These are phyloP conservation scores for Hedychridium roseum DNA, from an alignment of 2,888 invertebrate genomes.

Conservation along the genomic window DNA sequence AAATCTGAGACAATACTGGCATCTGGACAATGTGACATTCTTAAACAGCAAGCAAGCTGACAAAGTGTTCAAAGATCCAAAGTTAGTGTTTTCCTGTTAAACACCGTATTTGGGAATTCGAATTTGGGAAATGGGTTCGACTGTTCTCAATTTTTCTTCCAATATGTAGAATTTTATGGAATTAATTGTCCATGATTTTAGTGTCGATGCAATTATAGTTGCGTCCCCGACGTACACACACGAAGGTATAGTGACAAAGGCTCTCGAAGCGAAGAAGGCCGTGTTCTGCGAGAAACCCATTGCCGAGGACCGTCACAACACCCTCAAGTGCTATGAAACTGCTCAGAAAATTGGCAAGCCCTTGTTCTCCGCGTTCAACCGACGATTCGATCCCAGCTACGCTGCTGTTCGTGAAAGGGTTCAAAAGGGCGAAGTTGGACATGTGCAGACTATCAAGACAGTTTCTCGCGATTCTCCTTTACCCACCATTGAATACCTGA, in stretches of 20 bases:
- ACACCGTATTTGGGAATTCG: neutral
- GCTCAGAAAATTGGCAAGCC: conserved; percentile 68
- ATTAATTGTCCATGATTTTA: conserved; percentile 33
- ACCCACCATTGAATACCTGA: conserved; percentile 71
- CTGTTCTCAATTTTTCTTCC: neutral
- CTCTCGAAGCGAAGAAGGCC: conserved; percentile 68
- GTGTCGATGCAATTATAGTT: conserved; percentile 67
- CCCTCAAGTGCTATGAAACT: conserved; percentile 68
- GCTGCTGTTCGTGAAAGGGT: conserved; percentile 65
- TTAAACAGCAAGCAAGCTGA: conserved; percentile 65
- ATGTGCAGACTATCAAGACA: conserved; percentile 71
- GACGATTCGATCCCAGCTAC: conserved; percentile 74
- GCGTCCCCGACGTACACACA: conserved; percentile 71
- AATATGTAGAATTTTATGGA: neutral
- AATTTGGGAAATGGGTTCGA: neutral
- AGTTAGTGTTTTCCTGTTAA: too few relatives aligned
- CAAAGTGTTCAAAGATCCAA: conserved; percentile 66
- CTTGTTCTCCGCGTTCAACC: conserved; percentile 73
- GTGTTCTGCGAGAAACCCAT: conserved; percentile 78
- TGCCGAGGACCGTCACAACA: conserved; percentile 67
- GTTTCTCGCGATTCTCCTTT: conserved; percentile 73
- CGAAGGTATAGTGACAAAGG: conserved; percentile 67
- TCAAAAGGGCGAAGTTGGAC: conserved; percentile 69
- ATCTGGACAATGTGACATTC: conserved; percentile 63
- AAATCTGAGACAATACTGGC: conserved; percentile 66